Evolutionary conservation across 2,797 vertebrate species (phyloP).

Genomic region (Anguilla anguilla): DNA sequence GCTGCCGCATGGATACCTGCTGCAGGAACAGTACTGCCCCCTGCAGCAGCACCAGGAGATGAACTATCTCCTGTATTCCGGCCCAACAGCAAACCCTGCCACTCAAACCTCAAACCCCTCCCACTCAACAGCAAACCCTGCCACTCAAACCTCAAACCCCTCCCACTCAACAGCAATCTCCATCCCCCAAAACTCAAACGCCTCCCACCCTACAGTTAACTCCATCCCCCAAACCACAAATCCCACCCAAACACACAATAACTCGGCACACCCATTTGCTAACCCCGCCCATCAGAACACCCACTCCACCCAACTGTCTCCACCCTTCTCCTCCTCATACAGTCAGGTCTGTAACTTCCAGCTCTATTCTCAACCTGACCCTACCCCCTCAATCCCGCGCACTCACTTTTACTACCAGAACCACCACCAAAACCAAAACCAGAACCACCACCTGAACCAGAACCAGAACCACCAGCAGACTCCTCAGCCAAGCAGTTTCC

Average conservation of each 20-base stretch:
- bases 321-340: constrained; percentile 65
- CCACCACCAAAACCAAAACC: constrained; percentile 56
- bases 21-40: constrained; percentile 33
- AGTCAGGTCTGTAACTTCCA: constrained; percentile 65
- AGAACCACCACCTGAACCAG: not conserved
- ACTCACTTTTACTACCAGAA: constrained; percentile 76
- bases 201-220: not conserved
- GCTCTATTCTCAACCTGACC: constrained; percentile 63
- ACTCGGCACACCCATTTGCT: not conserved
- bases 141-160: not conserved
- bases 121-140: constrained; percentile 29
- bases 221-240: not conserved
- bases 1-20: constrained; percentile 50
- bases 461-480: not conserved
- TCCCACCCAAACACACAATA: not conserved
- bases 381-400: constrained; percentile 71
- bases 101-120: not conserved
- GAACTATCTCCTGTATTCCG: constrained; percentile 15
- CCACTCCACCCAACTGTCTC: constrained; percentile 64
- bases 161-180: constrained; percentile 35
- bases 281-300: not conserved
- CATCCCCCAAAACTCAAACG: not conserved
- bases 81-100: constrained; percentile 22
- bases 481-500: constrained; percentile 58
- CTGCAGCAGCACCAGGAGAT: constrained; percentile 38